These are phyloP conservation scores for Sebastes melanostomus DNA, from an alignment of 2,797 vertebrate species.

Conservation along the genomic window DNA sequence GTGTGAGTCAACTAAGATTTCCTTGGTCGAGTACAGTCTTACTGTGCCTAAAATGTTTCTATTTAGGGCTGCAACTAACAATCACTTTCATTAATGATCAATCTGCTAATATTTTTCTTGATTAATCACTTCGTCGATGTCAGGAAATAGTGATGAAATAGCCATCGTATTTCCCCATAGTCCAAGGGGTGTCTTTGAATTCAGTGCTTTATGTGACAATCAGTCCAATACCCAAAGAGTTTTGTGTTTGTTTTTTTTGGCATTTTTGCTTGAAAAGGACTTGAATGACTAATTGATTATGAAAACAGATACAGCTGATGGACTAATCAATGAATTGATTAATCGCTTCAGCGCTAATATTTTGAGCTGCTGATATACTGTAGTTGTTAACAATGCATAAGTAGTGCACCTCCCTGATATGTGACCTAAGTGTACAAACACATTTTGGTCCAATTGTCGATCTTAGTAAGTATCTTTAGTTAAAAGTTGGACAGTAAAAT, in stretches of 20 bases:
- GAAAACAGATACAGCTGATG: not conserved
- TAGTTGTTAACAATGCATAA: not conserved
- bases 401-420: not conserved
- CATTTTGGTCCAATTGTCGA: not conserved
- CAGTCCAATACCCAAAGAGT: not conserved
- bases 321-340: not conserved
- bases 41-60: not conserved
- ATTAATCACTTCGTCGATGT: not conserved
- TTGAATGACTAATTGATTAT: not conserved
- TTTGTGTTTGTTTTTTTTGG: not conserved
- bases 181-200: not conserved
- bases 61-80: not conserved
- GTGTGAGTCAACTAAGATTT: not conserved
- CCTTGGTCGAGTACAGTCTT: not conserved
- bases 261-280: not conserved
- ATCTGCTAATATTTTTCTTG: not conserved
- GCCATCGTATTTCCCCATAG: not conserved
- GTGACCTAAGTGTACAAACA: not conserved
- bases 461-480: not conserved
- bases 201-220: not conserved
- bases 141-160: not conserved
- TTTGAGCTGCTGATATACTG: not conserved
- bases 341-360: not conserved
- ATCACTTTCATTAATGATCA: not conserved
- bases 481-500: not conserved